Percentiles rank a stretch among this genome's conserved stretches.
These are phyloP conservation scores for Myanophis thanlyinensis DNA, from an alignment of 2,113 vertebrate genomes.

Conservation along the genomic window DNA sequence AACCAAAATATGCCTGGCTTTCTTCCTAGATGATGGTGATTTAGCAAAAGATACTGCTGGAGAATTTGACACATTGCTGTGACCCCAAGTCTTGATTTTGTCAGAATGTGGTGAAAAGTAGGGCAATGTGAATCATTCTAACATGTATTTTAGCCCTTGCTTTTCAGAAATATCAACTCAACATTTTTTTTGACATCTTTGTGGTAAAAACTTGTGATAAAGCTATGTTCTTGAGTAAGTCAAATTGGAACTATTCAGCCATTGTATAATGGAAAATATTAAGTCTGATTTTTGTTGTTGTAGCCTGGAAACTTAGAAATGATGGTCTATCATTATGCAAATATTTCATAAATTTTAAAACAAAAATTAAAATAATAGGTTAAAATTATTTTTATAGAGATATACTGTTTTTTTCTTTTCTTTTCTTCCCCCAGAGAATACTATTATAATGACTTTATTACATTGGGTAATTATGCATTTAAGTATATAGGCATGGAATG, in stretches of 20 bases:
- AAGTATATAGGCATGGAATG: conserved; percentile 47
- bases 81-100: conserved; percentile 25
- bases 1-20: conserved; percentile 4
- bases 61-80: conserved; percentile 16
- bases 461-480: conserved; percentile 66
- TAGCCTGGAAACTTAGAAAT: conserved; percentile 1
- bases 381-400: conserved; percentile 38
- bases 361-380: conserved; percentile 50
- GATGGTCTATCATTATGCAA: conserved; percentile 38
- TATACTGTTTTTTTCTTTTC: conserved; percentile 37
- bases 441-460: conserved; percentile 54
- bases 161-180: not conserved
- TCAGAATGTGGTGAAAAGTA: conserved; percentile 11
- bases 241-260: not conserved
- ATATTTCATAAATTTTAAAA: conserved; percentile 46
- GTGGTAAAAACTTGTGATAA: not conserved
- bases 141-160: not conserved
- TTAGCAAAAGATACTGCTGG: not conserved
- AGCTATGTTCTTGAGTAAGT: not conserved
- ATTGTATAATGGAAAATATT: conserved; percentile 29
- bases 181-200: not conserved
- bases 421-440: conserved; percentile 38
- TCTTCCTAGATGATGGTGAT: fast-evolving
- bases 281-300: conserved; percentile 1
- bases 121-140: not conserved